Evolutionary conservation across 2,888 invertebrate genomes (phyloP), one percentile per base, ranked within the genome.

Genomic region (Caenorhabditis sulstoni): DNA sequence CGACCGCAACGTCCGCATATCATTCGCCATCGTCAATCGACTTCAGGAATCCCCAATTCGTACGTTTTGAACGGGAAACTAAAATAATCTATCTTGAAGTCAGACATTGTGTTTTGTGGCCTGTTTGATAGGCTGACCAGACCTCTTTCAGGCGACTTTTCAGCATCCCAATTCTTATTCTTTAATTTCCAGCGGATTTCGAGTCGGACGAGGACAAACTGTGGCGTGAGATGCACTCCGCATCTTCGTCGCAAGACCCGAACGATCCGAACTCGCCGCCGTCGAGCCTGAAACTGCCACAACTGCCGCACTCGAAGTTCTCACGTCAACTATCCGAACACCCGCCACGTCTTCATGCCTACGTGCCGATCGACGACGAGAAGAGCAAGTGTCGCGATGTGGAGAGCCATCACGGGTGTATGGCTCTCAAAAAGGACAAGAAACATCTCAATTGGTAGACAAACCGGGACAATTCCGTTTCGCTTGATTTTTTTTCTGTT

Each of bases 341-440:
- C 64, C 64, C 73, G 11, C 85, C 85, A 44, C 78, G 83, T 44
- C 78, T 85, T 22, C 85, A 85, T 52, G 82, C 85, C n/a, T 85
- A 84, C 44, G 79, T 85, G 9, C 64, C 64, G 44, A 76, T 85
- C 11, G 78, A 81, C 53, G 68, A 68, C n/a, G 47, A 39, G 4
- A 58, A 35, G 5, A 47, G 52, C 47, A 65, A 79, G 20, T 29
- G 29, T 7, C 29, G 29, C 29, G 81, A 81, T 37, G 23, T 52
- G n/a, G 80, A 80, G 37, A 80, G 80, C 45, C 50, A 55, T 22
- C 58, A 68, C 18, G 73, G 79, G 52, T 79, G 79, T 45, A 18
- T 67, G 4, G 12, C 57, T 9, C 52, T 79, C 16, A 79, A 79
- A 23, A 79, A 79, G 16, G 50, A 79, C 12, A 79, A 79, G 45